A percentile compares a stretch with the other conserved stretches of the same genome.
Evolutionary conservation across 2,888 invertebrate species (phyloP).

Genomic region (Sycophila texana): DNA sequence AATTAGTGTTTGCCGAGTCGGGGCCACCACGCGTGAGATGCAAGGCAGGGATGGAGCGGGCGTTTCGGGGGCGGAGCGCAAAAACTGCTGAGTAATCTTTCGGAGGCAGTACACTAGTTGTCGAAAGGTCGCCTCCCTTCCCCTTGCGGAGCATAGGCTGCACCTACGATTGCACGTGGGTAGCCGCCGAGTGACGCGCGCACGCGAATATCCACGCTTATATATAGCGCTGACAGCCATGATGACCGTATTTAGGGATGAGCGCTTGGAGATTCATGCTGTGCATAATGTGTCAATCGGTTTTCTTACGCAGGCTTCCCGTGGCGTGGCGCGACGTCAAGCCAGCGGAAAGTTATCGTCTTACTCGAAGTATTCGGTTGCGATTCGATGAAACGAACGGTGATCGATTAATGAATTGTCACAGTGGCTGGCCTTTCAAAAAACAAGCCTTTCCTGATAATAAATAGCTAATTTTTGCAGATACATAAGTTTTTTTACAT

Average conservation of each 20-base stretch:
- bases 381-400: not conserved
- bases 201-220: not conserved
- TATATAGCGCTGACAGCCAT: not conserved
- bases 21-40: slow-evolving; percentile 14
- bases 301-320: slow-evolving; percentile 57
- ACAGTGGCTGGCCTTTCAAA: not conserved
- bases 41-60: slow-evolving; percentile 59
- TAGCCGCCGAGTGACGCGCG: not conserved
- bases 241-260: slow-evolving; percentile 26
- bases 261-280: not conserved
- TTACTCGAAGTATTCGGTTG: slow-evolving; percentile 9
- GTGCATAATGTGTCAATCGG: slow-evolving; percentile 59
- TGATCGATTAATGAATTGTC: slow-evolving; percentile 53
- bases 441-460: too few relatives aligned
- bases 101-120: slow-evolving; percentile 58
- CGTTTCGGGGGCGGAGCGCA: slow-evolving; percentile 71
- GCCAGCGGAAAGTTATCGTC: slow-evolving; percentile 31
- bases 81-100: slow-evolving; percentile 72
- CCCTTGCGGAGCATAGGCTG: not conserved
- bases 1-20: slow-evolving; percentile 16
- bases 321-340: slow-evolving; percentile 52
- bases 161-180: not conserved
- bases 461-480: too few relatives aligned
- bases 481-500: too few relatives aligned
- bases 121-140: not conserved